Base-by-base conservation (phyloP, 2,113 vertebrate species). In the Crotalus helleri region DNA sequence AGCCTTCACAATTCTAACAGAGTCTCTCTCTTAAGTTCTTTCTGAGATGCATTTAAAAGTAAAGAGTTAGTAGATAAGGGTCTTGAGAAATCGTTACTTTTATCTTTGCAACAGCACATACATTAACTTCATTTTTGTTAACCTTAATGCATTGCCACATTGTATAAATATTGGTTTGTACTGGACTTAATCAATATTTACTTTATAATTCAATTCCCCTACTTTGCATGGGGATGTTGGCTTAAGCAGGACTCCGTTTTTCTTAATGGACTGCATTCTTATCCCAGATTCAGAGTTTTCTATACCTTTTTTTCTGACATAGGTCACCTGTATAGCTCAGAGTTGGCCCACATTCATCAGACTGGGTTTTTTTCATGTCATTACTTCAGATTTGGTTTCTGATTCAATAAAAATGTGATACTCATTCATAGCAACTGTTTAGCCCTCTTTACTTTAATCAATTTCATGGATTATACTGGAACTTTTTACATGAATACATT, bases 261-360 rank as follows among this genome's bases (percentile, higher is more conserved):
- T 95, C 64, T 96, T 96, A 96, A 93, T 95, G n/a, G 13, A 89
- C 95, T 69, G 10, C 74, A 33, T 89, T 94, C 44, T 51, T 94
- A 49, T 58, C 85, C 94, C 88, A 90, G 94, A 91, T 53, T 23
- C 87, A 95, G 58, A 59, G 1, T 55, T 86, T 95, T 95, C 90
- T 93, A 13, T 85, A 53, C 58, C 33, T 49, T 59, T 53, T 61
- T 55, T 88, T 90, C 53, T 10, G n/a, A 90, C 55, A 57, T 3
- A 88, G n/a, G 26, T 23, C 29, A 57, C 92, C 88, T 91, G 0
- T 19, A 90, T 12, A 59, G 49, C 15, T 4, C 10, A 90, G 54
- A 93, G 13, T 58, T 74, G 3, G 89, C 69, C 46, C 57, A 0
- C 26, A 89, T 69, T 90, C 0, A 91, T 87, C 0, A 33, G 51